Conservation (phyloP, 2,888 invertebrate species). For the Lissocephala sabroskyi region DNA sequence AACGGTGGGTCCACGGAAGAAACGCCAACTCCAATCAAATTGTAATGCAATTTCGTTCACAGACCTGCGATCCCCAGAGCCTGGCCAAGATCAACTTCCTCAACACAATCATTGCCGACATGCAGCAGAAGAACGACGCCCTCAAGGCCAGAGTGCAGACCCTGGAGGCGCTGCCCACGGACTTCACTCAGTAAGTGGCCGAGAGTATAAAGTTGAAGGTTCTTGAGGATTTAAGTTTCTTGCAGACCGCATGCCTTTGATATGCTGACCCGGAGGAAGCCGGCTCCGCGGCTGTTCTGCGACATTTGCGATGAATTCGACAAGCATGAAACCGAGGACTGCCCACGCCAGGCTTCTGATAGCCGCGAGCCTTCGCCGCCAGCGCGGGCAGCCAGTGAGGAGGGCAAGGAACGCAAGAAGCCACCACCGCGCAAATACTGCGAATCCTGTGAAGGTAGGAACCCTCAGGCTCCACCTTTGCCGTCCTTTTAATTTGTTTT, state of each 20-base stretch:
- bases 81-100: slow-evolving; percentile 87
- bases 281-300: slow-evolving; percentile 90
- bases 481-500: too few relatives aligned
- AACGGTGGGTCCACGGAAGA: too few relatives aligned
- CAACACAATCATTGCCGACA: slow-evolving; percentile 96
- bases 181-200: slow-evolving; percentile 74
- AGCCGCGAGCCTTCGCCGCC: slow-evolving; percentile 69
- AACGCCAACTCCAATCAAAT: too few relatives aligned
- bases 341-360: slow-evolving; percentile 86
- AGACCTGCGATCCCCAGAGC: too few relatives aligned
- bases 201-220: too few relatives aligned
- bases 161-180: slow-evolving; percentile 75
- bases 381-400: slow-evolving; percentile 47
- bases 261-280: slow-evolving; percentile 71
- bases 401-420: slow-evolving; percentile 67
- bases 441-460: slow-evolving; percentile 92
- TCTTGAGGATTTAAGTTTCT: background rate
- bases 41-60: too few relatives aligned
- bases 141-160: slow-evolving; percentile 85
- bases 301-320: slow-evolving; percentile 99
- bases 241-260: slow-evolving; percentile 74
- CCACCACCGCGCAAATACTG: slow-evolving; percentile 85
- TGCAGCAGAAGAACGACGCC: slow-evolving; percentile 93
- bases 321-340: slow-evolving; percentile 97
- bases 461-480: too few relatives aligned